These are phyloP conservation scores for Remorina albescens DNA, from an alignment of 2,797 vertebrate species.

Conservation along the genomic window DNA sequence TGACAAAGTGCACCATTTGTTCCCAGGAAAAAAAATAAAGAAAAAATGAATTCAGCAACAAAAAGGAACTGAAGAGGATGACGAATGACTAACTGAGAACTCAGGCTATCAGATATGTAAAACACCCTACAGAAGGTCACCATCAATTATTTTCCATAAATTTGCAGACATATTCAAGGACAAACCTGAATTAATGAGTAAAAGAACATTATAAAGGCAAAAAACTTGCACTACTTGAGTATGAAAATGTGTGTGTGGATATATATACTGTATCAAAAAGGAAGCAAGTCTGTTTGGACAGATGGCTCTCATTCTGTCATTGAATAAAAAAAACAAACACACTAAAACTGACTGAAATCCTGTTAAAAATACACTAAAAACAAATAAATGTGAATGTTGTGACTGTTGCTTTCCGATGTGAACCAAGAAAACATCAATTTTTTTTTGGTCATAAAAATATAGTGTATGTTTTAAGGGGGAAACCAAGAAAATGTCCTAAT, in stretches of 20 bases:
- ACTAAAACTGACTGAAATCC: neutral
- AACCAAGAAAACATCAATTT: too few relatives aligned
- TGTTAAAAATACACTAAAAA: neutral
- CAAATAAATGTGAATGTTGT: too few relatives aligned
- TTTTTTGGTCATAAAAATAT: neutral
- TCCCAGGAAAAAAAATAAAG: neutral
- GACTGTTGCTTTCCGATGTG: too few relatives aligned
- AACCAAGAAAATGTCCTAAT: neutral
- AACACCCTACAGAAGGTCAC: neutral
- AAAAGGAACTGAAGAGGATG: slow-evolving; percentile 4
- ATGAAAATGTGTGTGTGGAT: neutral
- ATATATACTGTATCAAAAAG: neutral
- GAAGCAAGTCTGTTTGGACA: neutral
- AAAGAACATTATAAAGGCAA: neutral
- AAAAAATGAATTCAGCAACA: slow-evolving; percentile 16
- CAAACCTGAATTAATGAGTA: neutral
- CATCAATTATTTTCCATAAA: neutral
- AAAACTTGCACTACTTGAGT: too few relatives aligned
- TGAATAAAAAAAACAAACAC: neutral
- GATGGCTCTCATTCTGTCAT: slow-evolving; percentile 6
- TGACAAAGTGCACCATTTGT: slow-evolving; percentile 47
- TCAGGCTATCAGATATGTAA: neutral
- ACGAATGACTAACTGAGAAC: neutral
- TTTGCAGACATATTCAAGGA: neutral
- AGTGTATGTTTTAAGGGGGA: neutral